Evolutionary conservation across 2,888 invertebrate species (phyloP).

Genomic region (Anagyrus pseudococci): DNA sequence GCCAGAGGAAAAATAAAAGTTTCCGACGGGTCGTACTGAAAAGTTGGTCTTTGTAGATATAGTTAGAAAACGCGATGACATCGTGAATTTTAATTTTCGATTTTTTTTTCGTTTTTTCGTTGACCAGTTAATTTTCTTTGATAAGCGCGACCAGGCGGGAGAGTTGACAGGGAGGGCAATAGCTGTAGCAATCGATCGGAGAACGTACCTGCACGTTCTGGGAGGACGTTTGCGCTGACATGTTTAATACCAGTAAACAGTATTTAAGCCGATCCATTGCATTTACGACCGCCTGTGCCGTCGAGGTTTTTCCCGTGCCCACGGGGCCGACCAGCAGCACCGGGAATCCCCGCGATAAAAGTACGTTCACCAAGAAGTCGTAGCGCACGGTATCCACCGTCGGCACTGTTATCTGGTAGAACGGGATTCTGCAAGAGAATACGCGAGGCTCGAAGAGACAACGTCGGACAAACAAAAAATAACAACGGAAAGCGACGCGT

Average conservation of each 20-base stretch:
- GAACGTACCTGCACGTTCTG: slow-evolving; percentile 68
- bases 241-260: slow-evolving; percentile 78
- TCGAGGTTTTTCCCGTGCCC: slow-evolving; percentile 88
- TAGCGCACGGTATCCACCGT: slow-evolving; percentile 89
- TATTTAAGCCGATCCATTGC: slow-evolving; percentile 67
- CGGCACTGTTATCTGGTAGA: slow-evolving; percentile 85
- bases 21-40: background rate
- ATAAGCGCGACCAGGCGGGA: too few relatives aligned
- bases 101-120: too few relatives aligned
- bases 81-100: too few relatives aligned
- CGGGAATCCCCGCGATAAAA: slow-evolving; percentile 72
- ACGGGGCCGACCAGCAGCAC: slow-evolving; percentile 83
- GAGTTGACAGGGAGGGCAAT: too few relatives aligned
- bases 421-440: slow-evolving; percentile 74
- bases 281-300: slow-evolving; percentile 68
- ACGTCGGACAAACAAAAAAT: slow-evolving; percentile 92
- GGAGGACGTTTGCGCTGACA: slow-evolving; percentile 89
- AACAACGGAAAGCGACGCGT: slow-evolving; percentile 83
- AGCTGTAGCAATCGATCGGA: too few relatives aligned
- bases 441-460: slow-evolving; percentile 73
- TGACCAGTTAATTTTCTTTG: too few relatives aligned
- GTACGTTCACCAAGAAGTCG: slow-evolving; percentile 73
- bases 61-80: too few relatives aligned
- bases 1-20: background rate
- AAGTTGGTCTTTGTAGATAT: too few relatives aligned